phyloP scores from a whole-genome alignment of 2,113 vertebrate species.

The Daphoenositta chrysoptera region DNA sequence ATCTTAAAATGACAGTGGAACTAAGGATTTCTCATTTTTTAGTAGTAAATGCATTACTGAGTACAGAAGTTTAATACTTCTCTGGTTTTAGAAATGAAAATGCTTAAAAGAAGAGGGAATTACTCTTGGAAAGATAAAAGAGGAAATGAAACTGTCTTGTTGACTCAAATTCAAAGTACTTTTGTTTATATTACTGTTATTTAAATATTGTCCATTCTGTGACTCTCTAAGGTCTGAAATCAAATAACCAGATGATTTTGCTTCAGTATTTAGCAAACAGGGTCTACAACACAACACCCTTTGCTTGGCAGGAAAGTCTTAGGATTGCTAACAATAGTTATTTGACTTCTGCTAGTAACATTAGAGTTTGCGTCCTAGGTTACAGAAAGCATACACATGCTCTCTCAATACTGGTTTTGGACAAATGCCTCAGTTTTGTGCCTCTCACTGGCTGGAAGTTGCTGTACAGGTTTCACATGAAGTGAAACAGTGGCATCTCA shows the following conservation, averaged over 20 bases:
- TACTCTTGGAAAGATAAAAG: background rate
- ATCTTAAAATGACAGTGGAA: background rate
- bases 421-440: background rate
- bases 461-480: background rate
- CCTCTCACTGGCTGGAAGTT: background rate
- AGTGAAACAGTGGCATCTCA: background rate
- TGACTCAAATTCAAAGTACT: background rate
- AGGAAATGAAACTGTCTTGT: background rate
- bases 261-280: background rate
- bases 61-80: background rate
- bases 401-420: background rate
- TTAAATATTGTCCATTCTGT: background rate
- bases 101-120: background rate
- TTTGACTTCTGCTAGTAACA: background rate
- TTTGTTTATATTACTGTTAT: background rate
- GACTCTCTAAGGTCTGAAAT: background rate
- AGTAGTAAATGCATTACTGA: background rate
- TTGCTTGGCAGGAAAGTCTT: background rate
- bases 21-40: background rate
- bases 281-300: background rate
- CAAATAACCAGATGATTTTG: background rate
- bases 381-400: background rate
- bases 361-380: background rate
- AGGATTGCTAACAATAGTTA: background rate
- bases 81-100: background rate